phyloP scores from a whole-genome alignment of 2,113 vertebrate species.

The Nyctibius bracteatus region DNA sequence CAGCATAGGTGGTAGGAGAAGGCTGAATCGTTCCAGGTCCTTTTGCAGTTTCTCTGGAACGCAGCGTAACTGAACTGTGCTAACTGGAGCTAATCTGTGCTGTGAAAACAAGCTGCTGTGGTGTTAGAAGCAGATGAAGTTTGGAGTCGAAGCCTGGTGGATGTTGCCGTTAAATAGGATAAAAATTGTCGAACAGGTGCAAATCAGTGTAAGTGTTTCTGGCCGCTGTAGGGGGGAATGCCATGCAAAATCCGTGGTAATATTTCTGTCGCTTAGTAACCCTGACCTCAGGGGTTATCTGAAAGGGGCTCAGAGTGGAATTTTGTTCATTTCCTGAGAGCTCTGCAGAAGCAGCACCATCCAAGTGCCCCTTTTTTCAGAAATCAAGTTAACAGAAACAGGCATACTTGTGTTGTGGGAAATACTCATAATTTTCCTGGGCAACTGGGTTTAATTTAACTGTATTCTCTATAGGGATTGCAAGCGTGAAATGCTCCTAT shows the following conservation, averaged over 20 bases:
- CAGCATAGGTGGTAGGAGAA: background rate
- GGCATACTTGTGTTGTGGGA: background rate
- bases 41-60: background rate
- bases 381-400: background rate
- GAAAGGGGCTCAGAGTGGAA: slow-evolving; percentile 38
- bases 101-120: background rate
- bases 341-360: background rate
- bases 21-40: fast-evolving
- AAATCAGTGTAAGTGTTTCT: background rate
- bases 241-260: background rate
- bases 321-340: slow-evolving; percentile 54
- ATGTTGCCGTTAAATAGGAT: background rate
- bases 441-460: background rate
- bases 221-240: background rate
- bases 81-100: background rate
- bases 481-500: background rate
- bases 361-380: background rate
- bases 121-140: background rate
- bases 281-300: slow-evolving; percentile 58
- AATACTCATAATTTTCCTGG: background rate
- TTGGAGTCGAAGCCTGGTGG: background rate
- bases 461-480: background rate
- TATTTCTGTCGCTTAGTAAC: slow-evolving; percentile 43
- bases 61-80: background rate
- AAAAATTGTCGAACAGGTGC: slow-evolving; percentile 27